A percentile compares a stretch with the other conserved stretches of the same genome.
These are phyloP conservation scores for Thamnophis elegans DNA, from an alignment of 2,797 vertebrate genomes.

Conservation along the genomic window DNA sequence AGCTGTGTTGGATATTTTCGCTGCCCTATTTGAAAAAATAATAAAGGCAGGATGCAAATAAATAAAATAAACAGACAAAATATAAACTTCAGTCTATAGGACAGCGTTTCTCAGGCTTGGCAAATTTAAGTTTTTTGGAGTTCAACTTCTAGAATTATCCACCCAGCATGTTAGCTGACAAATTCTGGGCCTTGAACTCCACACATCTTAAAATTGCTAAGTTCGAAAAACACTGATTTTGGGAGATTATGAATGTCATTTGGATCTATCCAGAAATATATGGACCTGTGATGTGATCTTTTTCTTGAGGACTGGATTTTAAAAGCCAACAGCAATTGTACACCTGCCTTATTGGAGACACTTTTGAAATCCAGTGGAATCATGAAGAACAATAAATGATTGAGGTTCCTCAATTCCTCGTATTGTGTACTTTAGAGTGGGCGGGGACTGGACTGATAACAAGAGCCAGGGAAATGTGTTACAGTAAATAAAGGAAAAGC, in stretches of 20 bases:
- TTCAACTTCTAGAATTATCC: background rate
- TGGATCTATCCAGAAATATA: background rate
- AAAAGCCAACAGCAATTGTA: background rate
- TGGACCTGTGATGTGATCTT: background rate
- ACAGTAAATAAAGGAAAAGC: slow-evolving; percentile 33
- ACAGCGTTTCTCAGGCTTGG: background rate
- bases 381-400: background rate
- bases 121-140: background rate
- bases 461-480: slow-evolving; percentile 19
- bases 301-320: background rate
- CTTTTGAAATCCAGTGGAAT: background rate
- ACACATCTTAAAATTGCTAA: background rate
- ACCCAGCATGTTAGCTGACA: background rate
- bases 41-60: background rate
- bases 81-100: background rate
- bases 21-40: background rate
- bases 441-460: slow-evolving; percentile 34
- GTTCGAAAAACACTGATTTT: background rate
- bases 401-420: background rate
- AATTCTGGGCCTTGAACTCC: background rate
- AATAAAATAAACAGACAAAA: background rate
- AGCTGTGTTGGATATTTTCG: background rate
- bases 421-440: background rate
- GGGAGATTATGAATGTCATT: background rate
- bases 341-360: background rate